Base-by-base conservation (phyloP, 2,113 vertebrate species). In the Lophius piscatorius region DNA sequence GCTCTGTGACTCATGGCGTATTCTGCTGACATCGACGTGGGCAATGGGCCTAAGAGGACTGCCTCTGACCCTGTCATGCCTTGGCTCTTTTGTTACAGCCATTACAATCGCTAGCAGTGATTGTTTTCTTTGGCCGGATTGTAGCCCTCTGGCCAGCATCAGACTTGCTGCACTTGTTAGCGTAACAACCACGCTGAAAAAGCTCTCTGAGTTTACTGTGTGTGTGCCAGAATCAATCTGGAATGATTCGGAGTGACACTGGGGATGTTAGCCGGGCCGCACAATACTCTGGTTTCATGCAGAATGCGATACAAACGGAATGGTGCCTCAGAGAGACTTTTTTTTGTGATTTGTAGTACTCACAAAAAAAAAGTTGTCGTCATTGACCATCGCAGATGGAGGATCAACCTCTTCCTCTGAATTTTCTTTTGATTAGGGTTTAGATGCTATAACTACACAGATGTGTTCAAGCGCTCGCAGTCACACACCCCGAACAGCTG, bases 351-450 rank as follows among this genome's bases (percentile, higher is more conserved):
- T n/a, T n/a, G n/a, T n/a, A n/a, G 6, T 18, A 17, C 38, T 36
- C 21, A 2, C n/a, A 8, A 56, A 18, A 16, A 11, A 40, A 56
- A 73, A 58, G 47, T 28, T 54, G 29, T 28, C 48, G 48, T 34
- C 28, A 16, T 62, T 39, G 4, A 57, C 42, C 13, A 0, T 17
- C 20, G 51, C 20, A 44, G 28, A 49, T 45, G 60, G 69, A 66
- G 60, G 40, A 69, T 60, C 60, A 65, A 24, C 52, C 28, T 35
- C 42, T 14, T 40, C 39, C 40, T 49, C 52, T 70, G 39, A 60
- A 63, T 24, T 59, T n/a, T 73, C 62, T 22, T 76, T 62, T 78
- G 78, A 74, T 83, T 74, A 57, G 55, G 14, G 47, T 69, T 57
- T 33, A 23, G 52, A 63, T 8, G 23, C 47, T 36, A 66, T 64